Percentiles rank a stretch among this genome's conserved stretches.
phyloP scores from a whole-genome alignment of 2,888 invertebrate genomes.

The Flabesymbios commensalis region DNA sequence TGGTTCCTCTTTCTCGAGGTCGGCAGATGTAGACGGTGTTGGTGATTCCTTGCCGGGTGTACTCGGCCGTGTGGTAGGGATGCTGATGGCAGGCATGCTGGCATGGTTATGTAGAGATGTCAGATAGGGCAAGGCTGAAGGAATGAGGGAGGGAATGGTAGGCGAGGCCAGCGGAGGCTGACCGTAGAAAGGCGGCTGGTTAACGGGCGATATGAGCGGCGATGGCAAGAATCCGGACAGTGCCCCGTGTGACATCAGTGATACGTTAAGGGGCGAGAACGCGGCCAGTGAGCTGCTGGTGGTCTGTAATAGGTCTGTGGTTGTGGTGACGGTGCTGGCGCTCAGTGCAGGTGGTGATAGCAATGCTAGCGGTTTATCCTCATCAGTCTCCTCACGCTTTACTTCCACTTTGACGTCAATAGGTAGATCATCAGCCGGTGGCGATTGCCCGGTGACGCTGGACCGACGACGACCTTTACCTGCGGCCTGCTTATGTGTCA shows the following conservation, averaged over 20 bases:
- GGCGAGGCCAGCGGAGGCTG: conserved; percentile 5
- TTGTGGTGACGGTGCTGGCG: no score
- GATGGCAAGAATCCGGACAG: conserved; percentile 18
- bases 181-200: conserved; percentile 9
- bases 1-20: not conserved
- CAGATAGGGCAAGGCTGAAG: conserved; percentile 6
- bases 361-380: not conserved
- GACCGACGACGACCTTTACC: no score
- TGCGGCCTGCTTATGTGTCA: no score
- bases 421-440: no score
- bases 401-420: no score
- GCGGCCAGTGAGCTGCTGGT: no score
- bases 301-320: no score
- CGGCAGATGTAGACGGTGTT: not conserved
- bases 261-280: conserved; percentile 10
- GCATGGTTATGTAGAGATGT: not conserved
- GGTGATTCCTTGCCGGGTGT: not conserved
- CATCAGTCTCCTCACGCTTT: no score
- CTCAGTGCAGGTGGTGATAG: not conserved
- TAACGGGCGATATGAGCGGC: conserved; percentile 17
- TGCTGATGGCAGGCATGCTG: not conserved
- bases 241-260: not conserved
- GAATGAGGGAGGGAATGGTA: conserved; percentile 4
- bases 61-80: not conserved
- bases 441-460: no score